phyloP scores from a whole-genome alignment of 1,140 invertebrate species.

The Lepidurus apus region DNA sequence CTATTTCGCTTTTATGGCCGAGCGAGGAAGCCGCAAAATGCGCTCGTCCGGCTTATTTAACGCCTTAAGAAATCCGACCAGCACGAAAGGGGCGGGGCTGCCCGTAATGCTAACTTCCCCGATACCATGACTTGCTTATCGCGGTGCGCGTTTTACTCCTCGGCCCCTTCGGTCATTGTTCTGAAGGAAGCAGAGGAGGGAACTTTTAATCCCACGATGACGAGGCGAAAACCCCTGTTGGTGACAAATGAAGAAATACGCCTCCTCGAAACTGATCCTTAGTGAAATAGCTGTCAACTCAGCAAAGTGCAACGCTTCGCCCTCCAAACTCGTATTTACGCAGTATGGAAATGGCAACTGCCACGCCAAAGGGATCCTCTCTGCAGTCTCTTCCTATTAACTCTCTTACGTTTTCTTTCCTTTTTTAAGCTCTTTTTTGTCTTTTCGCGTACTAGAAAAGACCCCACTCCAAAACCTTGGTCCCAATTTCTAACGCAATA shows the following conservation, averaged over 20 bases:
- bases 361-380: neutral
- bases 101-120: neutral
- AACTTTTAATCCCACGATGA: too few species aligned
- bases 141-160: too few species aligned
- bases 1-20: neutral
- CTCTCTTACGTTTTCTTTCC: neutral
- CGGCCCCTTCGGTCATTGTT: too few species aligned
- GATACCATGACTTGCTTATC: neutral
- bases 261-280: too few species aligned
- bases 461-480: neutral
- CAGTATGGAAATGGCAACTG: slow-evolving; percentile 3
- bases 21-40: neutral
- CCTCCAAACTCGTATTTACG: neutral
- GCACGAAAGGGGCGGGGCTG: neutral
- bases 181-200: too few species aligned
- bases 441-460: neutral
- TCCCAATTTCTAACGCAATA: slow-evolving; percentile 8
- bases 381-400: neutral
- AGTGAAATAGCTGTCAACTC: neutral
- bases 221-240: neutral
- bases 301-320: neutral
- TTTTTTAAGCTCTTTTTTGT: neutral
- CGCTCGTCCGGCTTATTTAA: neutral
- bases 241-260: neutral
- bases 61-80: neutral